phyloP scores from a whole-genome alignment of 2,888 invertebrate genomes.

The Linyphia triangularis region DNA sequence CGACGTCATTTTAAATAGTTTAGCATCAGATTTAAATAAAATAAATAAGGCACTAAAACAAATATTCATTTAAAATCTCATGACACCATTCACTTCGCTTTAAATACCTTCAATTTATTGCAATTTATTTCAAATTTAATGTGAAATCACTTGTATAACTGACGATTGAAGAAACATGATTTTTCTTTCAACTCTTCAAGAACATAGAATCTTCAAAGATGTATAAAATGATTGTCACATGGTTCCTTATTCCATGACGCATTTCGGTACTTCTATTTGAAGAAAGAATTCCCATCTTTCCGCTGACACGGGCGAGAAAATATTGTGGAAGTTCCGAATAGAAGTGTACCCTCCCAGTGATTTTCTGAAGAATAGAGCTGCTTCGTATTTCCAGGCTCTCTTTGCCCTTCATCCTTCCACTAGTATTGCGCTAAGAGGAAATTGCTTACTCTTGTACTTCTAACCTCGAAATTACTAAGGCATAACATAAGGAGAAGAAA shows the following conservation, averaged over 20 bases:
- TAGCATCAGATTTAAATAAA: too few relatives aligned
- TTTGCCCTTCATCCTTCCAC: background rate
- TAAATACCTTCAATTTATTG: too few relatives aligned
- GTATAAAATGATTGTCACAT: background rate
- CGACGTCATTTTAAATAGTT: too few relatives aligned
- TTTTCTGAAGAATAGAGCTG: background rate
- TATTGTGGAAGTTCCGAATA: background rate
- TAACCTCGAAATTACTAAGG: slow-evolving; percentile 39
- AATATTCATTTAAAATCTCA: too few relatives aligned
- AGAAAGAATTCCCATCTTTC: background rate
- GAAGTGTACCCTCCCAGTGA: background rate
- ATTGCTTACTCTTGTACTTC: slow-evolving; percentile 37
- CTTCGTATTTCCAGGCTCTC: slow-evolving; percentile 6
- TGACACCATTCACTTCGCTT: too few relatives aligned
- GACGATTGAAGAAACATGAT: too few relatives aligned
- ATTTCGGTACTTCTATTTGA: background rate
- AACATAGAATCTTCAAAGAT: background rate
- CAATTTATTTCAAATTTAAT: too few relatives aligned
- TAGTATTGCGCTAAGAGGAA: slow-evolving; percentile 24
- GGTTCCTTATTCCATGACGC: background rate
- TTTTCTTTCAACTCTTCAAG: too few relatives aligned
- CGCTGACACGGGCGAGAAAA: background rate
- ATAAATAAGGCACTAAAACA: too few relatives aligned
- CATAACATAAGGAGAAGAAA: slow-evolving; percentile 22
- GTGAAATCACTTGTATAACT: too few relatives aligned